Conservation (phyloP, 2,888 invertebrate genomes). For the Yponomeuta sedellus region DNA sequence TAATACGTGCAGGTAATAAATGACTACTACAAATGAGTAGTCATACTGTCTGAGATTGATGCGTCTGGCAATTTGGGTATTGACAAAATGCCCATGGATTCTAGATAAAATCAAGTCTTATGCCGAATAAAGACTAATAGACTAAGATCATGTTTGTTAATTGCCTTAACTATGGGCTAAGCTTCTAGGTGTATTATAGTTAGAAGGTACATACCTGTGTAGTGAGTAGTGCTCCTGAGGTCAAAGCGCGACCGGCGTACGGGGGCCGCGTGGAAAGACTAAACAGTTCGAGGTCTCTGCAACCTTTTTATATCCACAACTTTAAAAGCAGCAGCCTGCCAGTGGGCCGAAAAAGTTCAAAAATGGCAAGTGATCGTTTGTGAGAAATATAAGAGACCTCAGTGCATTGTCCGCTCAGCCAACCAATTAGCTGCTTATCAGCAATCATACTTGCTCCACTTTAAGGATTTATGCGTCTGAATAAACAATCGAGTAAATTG, state of each 20-base stretch:
- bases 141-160: no score
- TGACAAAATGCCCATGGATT: no score
- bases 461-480: not conserved
- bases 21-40: no score
- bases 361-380: constrained; percentile 16
- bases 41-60: no score
- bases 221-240: constrained; percentile 19
- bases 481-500: no score
- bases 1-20: no score
- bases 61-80: no score
- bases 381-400: not conserved
- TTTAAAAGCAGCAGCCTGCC: constrained; percentile 20
- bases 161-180: no score
- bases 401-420: not conserved
- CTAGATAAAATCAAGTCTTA: no score
- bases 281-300: constrained; percentile 58
- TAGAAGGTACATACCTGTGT: not conserved
- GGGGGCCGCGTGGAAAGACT: constrained; percentile 55
- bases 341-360: not conserved
- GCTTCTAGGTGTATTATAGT: no score
- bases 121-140: no score
- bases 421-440: not conserved
- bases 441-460: not conserved
- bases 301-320: constrained; percentile 59
- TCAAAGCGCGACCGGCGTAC: constrained; percentile 53